Conservation (phyloP, 1,140 invertebrate genomes). For the Papilio polytes region DNA sequence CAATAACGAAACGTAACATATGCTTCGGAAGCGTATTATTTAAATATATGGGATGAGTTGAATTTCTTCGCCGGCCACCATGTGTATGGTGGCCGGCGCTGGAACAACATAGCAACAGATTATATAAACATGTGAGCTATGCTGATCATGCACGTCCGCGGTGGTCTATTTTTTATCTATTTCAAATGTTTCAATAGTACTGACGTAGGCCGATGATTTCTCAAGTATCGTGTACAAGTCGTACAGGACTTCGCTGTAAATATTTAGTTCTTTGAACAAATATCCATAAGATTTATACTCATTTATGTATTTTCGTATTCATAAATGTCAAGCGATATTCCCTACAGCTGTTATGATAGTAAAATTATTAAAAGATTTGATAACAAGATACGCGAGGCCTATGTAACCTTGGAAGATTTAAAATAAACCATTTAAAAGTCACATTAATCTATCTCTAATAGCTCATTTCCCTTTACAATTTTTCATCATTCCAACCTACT, state of each 20-base stretch:
- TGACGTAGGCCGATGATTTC: constrained; percentile 39
- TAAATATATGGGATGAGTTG: constrained; percentile 48
- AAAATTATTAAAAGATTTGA: background rate
- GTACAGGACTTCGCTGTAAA: background rate
- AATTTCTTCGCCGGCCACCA: constrained; percentile 41
- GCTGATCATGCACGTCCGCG: constrained; percentile 49
- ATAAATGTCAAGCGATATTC: background rate
- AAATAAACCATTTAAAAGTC: background rate
- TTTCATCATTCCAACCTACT: background rate
- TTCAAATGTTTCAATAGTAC: constrained; percentile 46
- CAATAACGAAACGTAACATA: constrained; percentile 50
- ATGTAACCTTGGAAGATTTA: background rate
- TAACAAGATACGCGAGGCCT: background rate
- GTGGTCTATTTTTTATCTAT: constrained; percentile 61
- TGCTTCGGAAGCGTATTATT: constrained; percentile 48
- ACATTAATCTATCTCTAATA: constrained; percentile 6
- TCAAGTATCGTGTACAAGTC: background rate
- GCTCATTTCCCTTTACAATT: constrained; percentile 6
- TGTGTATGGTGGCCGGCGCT: constrained; percentile 43
- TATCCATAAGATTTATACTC: no score
- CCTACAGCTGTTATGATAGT: background rate
- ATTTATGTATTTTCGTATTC: background rate
- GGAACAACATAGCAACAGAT: constrained; percentile 49
- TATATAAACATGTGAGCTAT: constrained; percentile 50
- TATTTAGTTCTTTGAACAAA: no score